These are phyloP conservation scores for Aphis gossypii DNA, from an alignment of 1,140 invertebrate genomes.

Conservation along the genomic window DNA sequence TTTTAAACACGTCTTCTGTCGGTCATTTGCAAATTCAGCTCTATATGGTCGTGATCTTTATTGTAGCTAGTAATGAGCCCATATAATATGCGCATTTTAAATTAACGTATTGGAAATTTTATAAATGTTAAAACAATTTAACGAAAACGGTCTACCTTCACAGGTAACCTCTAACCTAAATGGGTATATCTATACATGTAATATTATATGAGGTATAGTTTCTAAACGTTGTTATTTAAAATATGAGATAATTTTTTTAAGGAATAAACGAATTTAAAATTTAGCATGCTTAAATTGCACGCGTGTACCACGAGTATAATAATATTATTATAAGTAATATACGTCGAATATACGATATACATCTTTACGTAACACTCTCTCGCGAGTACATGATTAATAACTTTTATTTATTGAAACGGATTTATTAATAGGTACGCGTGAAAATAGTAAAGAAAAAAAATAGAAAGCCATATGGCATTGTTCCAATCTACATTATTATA, in stretches of 20 bases:
- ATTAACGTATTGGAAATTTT: not conserved
- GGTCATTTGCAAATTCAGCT: not conserved
- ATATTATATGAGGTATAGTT: not conserved
- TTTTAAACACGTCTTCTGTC: not conserved
- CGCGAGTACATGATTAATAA: not conserved
- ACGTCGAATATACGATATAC: not conserved
- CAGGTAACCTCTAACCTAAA: not conserved
- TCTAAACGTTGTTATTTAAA: not conserved
- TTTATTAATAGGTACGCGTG: not conserved
- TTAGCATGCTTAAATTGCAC: not conserved
- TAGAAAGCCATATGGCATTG: slow-evolving; percentile 49
- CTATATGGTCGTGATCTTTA: not conserved
- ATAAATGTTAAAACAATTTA: not conserved
- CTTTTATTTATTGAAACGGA: not conserved
- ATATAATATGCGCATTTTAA: not conserved
- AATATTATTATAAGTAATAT: not conserved
- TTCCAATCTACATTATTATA: slow-evolving; percentile 31
- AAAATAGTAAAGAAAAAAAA: not conserved
- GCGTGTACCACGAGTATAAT: not conserved
- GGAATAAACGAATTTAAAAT: slow-evolving; percentile 15
- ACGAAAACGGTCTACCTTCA: not conserved
- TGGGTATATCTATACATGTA: not conserved
- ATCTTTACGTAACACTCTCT: not conserved
- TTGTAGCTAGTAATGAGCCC: not conserved
- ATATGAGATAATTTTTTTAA: not conserved